These are phyloP conservation scores for Tiliacea aurago DNA, from an alignment of 2,888 invertebrate species.

Conservation along the genomic window DNA sequence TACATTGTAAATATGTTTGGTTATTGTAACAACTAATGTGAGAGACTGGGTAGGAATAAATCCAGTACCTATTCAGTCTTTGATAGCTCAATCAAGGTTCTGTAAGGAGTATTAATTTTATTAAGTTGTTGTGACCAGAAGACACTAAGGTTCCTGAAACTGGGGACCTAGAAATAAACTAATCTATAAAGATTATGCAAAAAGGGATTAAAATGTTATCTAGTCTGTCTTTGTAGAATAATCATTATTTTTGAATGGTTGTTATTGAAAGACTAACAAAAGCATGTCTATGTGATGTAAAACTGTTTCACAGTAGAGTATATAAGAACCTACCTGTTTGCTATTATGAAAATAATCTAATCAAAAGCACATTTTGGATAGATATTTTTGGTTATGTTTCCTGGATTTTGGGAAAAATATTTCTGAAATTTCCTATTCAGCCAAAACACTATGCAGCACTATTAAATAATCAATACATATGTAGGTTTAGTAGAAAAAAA, in stretches of 20 bases:
- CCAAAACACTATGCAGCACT: background rate
- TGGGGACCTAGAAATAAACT: background rate
- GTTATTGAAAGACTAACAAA: background rate
- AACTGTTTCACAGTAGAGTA: background rate
- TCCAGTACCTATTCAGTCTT: background rate
- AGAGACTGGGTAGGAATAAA: background rate
- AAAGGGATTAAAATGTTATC: background rate
- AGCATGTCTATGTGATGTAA: background rate
- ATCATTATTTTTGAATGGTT: background rate
- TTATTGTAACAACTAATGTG: background rate
- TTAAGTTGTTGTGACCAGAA: background rate
- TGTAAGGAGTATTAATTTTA: background rate
- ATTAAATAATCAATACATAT: background rate
- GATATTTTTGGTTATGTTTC: conserved; percentile 16
- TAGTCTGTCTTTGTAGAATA: background rate
- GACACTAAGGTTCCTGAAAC: background rate
- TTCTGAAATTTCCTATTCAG: background rate
- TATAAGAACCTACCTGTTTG: background rate
- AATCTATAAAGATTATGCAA: background rate
- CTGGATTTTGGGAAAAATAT: background rate
- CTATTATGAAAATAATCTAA: background rate
- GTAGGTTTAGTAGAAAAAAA: background rate
- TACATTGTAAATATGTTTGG: background rate
- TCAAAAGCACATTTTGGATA: background rate
- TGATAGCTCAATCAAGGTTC: background rate